Conservation (phyloP, 2,797 vertebrate species). For the Cirrhinus molitorella region DNA sequence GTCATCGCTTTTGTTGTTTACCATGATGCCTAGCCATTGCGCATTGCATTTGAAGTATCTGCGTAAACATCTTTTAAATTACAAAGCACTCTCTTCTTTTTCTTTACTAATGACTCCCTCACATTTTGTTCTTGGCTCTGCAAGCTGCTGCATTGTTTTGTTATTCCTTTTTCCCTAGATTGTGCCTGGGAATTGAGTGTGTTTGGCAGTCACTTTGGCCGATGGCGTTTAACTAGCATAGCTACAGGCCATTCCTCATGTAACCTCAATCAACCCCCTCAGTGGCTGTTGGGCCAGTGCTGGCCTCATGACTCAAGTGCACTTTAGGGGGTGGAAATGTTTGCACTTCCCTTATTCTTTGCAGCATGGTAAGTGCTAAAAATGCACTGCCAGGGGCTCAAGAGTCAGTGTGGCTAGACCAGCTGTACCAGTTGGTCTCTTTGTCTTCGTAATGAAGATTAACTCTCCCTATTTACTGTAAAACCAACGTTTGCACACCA, state of each 20-base stretch:
- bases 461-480: conserved; percentile 66
- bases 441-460: conserved; percentile 70
- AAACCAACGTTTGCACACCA: conserved; percentile 51
- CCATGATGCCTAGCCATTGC: conserved; percentile 33
- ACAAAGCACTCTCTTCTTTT: conserved; percentile 39
- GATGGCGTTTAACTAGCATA: conserved; percentile 44
- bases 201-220: conserved; percentile 55
- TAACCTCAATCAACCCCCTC: conserved; percentile 50
- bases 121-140: conserved; percentile 57
- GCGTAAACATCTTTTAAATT: conserved; percentile 34
- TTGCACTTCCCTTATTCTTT: conserved; percentile 47
- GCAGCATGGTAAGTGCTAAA: conserved; percentile 33
- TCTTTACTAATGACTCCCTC: conserved; percentile 47
- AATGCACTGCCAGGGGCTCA: conserved; percentile 44
- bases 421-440: conserved; percentile 67
- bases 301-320: conserved; percentile 54
- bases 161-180: conserved; percentile 49
- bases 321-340: conserved; percentile 42
- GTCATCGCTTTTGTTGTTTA: conserved; percentile 53
- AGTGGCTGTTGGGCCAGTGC: conserved; percentile 37
- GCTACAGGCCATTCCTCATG: conserved; percentile 49
- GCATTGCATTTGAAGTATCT: conserved; percentile 36
- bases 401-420: conserved; percentile 51
- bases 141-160: conserved; percentile 47
- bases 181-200: conserved; percentile 55